Base-by-base conservation (phyloP, 2,113 vertebrate genomes). In the human region DNA sequence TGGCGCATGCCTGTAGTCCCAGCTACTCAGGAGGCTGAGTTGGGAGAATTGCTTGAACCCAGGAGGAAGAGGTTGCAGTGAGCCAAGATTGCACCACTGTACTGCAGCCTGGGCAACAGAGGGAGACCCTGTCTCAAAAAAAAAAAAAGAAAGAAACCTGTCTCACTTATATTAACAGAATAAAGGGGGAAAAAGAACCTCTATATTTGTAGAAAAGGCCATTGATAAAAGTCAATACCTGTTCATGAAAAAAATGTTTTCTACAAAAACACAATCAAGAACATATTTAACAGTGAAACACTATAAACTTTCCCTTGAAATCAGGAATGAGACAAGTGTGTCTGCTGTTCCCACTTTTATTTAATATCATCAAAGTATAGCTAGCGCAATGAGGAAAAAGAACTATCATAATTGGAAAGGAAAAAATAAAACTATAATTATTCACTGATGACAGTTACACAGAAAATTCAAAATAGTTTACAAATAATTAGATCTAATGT, bases 401-500 rank as follows among this genome's bases (percentile, higher is more conserved):
- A 38, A 82, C 11, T n/a, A 2, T 52, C 27, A 82, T 22, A 38
- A 43, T 75, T 80, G 12, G 57, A 86, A 80, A 86, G 30, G 40
- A 45, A 23, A n/a, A 76, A 79, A 55, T 38, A 70, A 70, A 87
- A 57, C 12, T 89, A 64, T 76, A 73, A 81, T 35, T 83, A 87
- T 30, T 66, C 32, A 52, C 18, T 59, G n/a, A 43, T n/a, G 40
- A 43, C 40, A 40, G 59, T 57, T 88, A 8, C 32, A 86, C 43
- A 94, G 57, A 88, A 80, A 82, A 91, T 76, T 68, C 23, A 38
- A 86, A 70, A 73, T 55, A 90, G 81, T 90, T 52, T 82, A 75
- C 66, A 92, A 27, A 66, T 75, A 55, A 52, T 88, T 88, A 86
- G 20, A 86, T 64, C 76, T 12, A 76, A 27, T 68, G 8, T 82